Base-by-base conservation (phyloP, 1,140 invertebrate species). In the Homalodisca vitripennis region DNA sequence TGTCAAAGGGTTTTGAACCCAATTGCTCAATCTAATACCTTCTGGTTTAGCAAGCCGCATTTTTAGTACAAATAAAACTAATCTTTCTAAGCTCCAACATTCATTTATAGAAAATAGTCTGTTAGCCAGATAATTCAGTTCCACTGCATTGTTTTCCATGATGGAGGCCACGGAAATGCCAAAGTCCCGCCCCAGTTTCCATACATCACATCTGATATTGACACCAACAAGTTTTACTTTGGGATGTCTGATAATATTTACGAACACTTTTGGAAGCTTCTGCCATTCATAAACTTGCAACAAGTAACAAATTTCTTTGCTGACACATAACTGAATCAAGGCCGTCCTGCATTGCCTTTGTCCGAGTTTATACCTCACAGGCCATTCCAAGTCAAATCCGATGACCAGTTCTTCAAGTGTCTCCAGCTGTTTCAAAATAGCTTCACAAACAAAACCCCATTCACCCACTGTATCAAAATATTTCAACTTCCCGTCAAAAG, bases 371-470 rank as follows among this genome's bases (percentile, higher is more conserved):
- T 84, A 87, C 72, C 76, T 83, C 71, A 87, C 86, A 12, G 85
- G 84, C 86, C 86, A 88, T 75, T 88, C 86, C 72, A 87, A 79
- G 74, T 88, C 87, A 75, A 87, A 87, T 12, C 85, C 85, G 71
- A 87, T 75, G 6, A 30, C 26, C 17, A 34, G 63, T 10, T 65
- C 63, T 22, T 65, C 63, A 1, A 41, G n/a, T 30, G 17, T 34
- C 13, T 65, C 63, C 13, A 47, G 13, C 17, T 32, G n/a, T 6
- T 10, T 30, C 17, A 41, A 41, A 17, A 41, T 41, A 17, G 34
- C 34, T 41, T 41, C 34, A 41, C 34, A 41, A 41, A 41, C 34
- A 41, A 10, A 41, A 41, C 34, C 34, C 6, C 34, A 41, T 10
- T 41, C 34, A 10, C 34, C 34, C 6, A 41, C 17, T 41, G 6